Percentiles rank a stretch among this genome's conserved stretches.
phyloP scores from a whole-genome alignment of 2,113 vertebrate genomes.

The Amphilophus citrinellus region DNA sequence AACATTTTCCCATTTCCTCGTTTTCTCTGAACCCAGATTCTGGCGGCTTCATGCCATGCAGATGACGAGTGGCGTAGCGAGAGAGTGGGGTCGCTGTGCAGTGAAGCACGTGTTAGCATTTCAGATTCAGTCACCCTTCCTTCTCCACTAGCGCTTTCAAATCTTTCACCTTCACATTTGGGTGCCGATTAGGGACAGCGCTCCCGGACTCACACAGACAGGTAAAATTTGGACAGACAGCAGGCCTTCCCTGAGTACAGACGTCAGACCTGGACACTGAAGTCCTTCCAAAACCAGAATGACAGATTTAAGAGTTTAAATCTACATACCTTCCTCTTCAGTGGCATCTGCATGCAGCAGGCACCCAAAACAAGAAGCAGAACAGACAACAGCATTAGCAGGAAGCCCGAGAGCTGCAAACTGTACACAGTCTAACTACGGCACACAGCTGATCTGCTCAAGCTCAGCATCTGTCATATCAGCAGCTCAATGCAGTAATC shows the following conservation, averaged over 20 bases:
- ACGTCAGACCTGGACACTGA: constrained; percentile 58
- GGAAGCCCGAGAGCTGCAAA: constrained; percentile 2
- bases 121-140: constrained; percentile 79
- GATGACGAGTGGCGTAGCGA: constrained; percentile 49
- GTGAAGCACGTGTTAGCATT: constrained; percentile 70
- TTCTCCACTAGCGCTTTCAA: constrained; percentile 21
- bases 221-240: constrained; percentile 47
- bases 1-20: constrained; percentile 14
- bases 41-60: constrained; percentile 76
- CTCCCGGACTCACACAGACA: constrained; percentile 49
- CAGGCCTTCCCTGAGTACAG: constrained; percentile 61
- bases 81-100: constrained; percentile 49
- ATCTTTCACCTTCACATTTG: background rate
- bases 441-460: background rate
- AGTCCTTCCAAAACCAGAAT: constrained; percentile 68
- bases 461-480: background rate
- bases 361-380: constrained; percentile 76
- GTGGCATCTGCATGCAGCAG: constrained; percentile 83
- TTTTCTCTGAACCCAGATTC: constrained; percentile 48
- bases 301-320: constrained; percentile 55
- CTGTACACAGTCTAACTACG: background rate
- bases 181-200: constrained; percentile 47
- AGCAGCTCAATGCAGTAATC: background rate
- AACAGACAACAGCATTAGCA: constrained; percentile 69
- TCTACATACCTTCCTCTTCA: constrained; percentile 83